Evolutionary conservation across 2,888 invertebrate species (phyloP), one percentile per base, ranked within the genome.

Genomic region (Peribatodes rhomboidaria): DNA sequence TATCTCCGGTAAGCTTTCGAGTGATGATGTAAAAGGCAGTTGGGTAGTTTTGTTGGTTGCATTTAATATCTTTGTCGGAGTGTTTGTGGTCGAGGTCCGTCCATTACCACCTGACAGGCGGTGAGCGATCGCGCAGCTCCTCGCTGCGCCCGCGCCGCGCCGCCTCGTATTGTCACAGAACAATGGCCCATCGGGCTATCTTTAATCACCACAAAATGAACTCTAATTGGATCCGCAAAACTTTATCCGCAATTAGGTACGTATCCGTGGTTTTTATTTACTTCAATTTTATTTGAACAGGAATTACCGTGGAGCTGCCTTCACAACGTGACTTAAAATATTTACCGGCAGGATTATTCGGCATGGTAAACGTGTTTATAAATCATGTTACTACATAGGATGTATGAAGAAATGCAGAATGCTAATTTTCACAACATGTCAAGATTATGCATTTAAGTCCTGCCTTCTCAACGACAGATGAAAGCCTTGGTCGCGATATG

Each of bases 161-260:
- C 80, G 80, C 57, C 53, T 58, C 50, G 52, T 75, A 86, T 88
- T 88, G 87, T 88, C 85, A 83, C 85, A 77, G 87, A 89, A 93
- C 92, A 93, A 93, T 93, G 85, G 87, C 75, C 75, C 77, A 77
- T 80, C 75, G 73, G 78, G 80, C 82, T 92, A 92, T 93, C 92
- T 92, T 81, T 82, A 85, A 92, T 92, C 92, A 82, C 82, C 80
- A 87, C 85, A 86, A 89, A 88, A 90, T 84, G 81, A 81, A 84
- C 83, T 89, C 87, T 92, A 93, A 93, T 93, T 93, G 92, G 92
- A 86, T 83, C 86, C 86, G 89, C 90, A 72, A 90, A 87, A 85
- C 84, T 70, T 68, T 67, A 77, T 73, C 71, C 70, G 68, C 70
- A 44, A 60, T 55, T 66, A 71, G 79, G n/a, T n/a, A 20, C 53